Evolutionary conservation across 1,140 invertebrate genomes (phyloP), one percentile per base, ranked within the genome.

Genomic region (Holotrichia oblita): DNA sequence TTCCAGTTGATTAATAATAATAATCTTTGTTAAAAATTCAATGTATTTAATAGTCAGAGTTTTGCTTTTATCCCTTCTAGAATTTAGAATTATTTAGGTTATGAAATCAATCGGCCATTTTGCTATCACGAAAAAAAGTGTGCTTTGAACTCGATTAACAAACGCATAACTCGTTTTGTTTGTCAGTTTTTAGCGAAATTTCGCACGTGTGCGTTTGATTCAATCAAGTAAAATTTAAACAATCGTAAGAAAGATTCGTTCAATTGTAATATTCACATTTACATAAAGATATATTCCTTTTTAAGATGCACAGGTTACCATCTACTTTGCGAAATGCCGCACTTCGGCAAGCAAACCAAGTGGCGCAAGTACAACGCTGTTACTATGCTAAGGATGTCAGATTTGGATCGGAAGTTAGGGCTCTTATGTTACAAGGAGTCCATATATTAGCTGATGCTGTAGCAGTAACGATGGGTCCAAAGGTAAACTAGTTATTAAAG

Each of bases 401-500:
- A 85, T 99, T 99, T 89, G 99, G 99, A 22, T 91, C 96, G 78
- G 98, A 99, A 89, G 98, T 99, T 61, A 90, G 98, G 86, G 96
- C 95, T 55, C 89, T 97, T 77, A 99, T 99, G 98, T 90, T 99
- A 20, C 95, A 98, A 87, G 99, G 99, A 78, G 98, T 99, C 9
- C 98, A 99, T 89, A 91, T 99, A 40, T 90, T 99, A 17, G 97
- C 99, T 78, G 98, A 99, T 91, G 98, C 98, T 55, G 99, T 99
- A 7, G 98, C 98, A 14, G 98, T 99, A 24, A 99, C 99, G 59
- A 99, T 99, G 98, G 99, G 99, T 55, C 99, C 99, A 76, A 99
- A 99, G 89, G 94, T 94, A 86, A 83, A 59, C 80, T 42, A 34
- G 4, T 34, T 4, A 34, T 34, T 34, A 34, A 4, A 4, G 27